Percentiles rank a stretch among this genome's conserved stretches.
These are phyloP conservation scores for Leuciscus idus DNA, from an alignment of 2,113 vertebrate genomes.

Conservation along the genomic window DNA sequence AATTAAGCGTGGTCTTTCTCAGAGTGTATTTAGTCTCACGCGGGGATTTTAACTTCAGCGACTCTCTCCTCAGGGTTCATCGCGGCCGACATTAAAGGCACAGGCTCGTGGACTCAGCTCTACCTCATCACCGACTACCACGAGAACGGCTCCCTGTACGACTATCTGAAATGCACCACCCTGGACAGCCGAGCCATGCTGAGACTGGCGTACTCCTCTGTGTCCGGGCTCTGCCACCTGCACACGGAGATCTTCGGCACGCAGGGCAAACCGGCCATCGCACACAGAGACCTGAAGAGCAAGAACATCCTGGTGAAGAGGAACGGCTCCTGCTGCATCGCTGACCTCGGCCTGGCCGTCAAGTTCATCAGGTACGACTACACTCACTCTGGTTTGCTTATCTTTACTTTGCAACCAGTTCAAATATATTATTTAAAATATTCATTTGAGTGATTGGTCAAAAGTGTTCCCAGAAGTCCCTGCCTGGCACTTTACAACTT, in stretches of 20 bases:
- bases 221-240: constrained; percentile 93
- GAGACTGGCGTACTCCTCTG: constrained; percentile 90
- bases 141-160: constrained; percentile 94
- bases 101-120: constrained; percentile 96
- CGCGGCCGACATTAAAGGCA: constrained; percentile 97
- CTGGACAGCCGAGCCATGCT: constrained; percentile 90
- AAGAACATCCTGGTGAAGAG: constrained; percentile 98
- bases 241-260: constrained; percentile 98
- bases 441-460: not conserved
- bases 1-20: not conserved
- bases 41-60: not conserved
- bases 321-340: constrained; percentile 94
- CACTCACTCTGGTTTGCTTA: not conserved
- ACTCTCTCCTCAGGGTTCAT: constrained; percentile 84
- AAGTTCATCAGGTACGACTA: constrained; percentile 91
- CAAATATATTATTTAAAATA: not conserved
- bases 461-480: constrained; percentile 51
- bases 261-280: constrained; percentile 95
- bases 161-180: constrained; percentile 94
- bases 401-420: not conserved
- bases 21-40: not conserved
- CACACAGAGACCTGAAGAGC: constrained; percentile 96
- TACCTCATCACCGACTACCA: constrained; percentile 98
- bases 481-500: not conserved
- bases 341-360: constrained; percentile 93